Conservation (phyloP, 1,140 invertebrate species). For the Copidosoma floridanum region DNA sequence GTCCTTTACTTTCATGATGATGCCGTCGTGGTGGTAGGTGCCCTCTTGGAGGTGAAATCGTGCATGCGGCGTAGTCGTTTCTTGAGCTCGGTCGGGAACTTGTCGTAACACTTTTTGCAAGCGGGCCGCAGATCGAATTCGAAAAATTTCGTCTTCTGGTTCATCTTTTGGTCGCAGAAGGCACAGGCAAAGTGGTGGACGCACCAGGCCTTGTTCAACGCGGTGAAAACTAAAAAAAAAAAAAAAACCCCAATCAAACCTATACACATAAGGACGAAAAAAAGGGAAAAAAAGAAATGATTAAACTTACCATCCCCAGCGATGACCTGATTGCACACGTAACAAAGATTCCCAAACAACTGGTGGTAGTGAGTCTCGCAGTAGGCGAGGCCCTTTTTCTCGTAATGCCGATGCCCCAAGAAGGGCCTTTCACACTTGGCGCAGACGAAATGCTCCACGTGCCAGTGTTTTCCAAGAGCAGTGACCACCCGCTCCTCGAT, state of each 20-base stretch:
- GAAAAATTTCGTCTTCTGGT: slow-evolving; percentile 98
- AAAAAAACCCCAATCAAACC: too few species aligned
- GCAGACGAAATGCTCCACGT: slow-evolving; percentile 99
- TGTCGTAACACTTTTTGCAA: slow-evolving; percentile 98
- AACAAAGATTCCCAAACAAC: slow-evolving; percentile 97
- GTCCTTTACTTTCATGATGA: too few species aligned
- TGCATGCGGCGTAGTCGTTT: slow-evolving; percentile 80
- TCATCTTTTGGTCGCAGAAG: slow-evolving; percentile 96
- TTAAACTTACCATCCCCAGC: slow-evolving; percentile 82
- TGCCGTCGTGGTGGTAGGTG: too few species aligned
- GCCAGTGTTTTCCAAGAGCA: slow-evolving; percentile 98
- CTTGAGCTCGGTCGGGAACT: slow-evolving; percentile 91
- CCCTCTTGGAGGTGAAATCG: slow-evolving; percentile 64
- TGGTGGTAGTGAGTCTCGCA: slow-evolving; percentile 99
- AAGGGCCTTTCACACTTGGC: slow-evolving; percentile 99
- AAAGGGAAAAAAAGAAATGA: background rate
- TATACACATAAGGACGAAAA: background rate
- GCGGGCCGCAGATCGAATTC: slow-evolving; percentile 98
- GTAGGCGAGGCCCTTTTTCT: slow-evolving; percentile 97
- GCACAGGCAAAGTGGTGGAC: slow-evolving; percentile 99
- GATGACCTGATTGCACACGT: slow-evolving; percentile 98
- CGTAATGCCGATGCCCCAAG: slow-evolving; percentile 97
- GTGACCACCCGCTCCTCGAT: slow-evolving; percentile 97
- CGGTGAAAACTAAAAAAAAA: slow-evolving; percentile 85
- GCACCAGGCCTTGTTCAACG: slow-evolving; percentile 99